Evolutionary conservation across 2,113 vertebrate genomes (phyloP), one percentile per base, ranked within the genome.

Genomic region (Noctilio leporinus): DNA sequence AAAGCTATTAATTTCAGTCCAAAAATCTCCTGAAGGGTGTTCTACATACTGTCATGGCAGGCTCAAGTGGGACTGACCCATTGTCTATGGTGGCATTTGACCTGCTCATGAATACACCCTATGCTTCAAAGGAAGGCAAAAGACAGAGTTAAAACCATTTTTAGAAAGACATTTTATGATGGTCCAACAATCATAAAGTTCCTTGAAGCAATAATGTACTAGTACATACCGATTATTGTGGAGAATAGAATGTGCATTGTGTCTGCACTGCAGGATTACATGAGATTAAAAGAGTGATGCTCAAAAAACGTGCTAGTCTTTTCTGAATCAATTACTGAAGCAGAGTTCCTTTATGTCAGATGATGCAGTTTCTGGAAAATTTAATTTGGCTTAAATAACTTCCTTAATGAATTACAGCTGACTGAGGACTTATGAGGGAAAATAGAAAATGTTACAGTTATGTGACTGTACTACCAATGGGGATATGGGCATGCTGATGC

Each of bases 351-450:
- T 96, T 80, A 33, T 97, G 59, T 96, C 93, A 97, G 94, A 96
- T 98, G 96, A 96, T 97, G 92, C 81, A 96, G 69, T 97, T 97
- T 95, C 93, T 96, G 95, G 93, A 97, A 98, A 98, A 98, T 98
- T 93, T 84, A 96, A 95, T 96, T 97, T 97, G 92, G 47, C 78
- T 97, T 53, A n/a, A 97, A 89, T 93, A 94, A 96, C 92, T 98
- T 98, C 64, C 93, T 96, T 97, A 96, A 97, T 98, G 72, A 96
- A 90, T 96, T 97, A 86, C 96, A 97, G 94, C 94, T 97, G 97
- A 97, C 93, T 96, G 89, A 69, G n/a, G 87, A 93, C 73, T 96
- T 95, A 96, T 89, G 77, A 70, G 76, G 89, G 86, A 96, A 97
- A 97, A 88, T 22, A 97, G 89, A 97, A 97, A 96, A 93, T 70